Evolutionary conservation across 2,888 invertebrate species (phyloP), one percentile per base, ranked within the genome.

Genomic region (Pocota personata): DNA sequence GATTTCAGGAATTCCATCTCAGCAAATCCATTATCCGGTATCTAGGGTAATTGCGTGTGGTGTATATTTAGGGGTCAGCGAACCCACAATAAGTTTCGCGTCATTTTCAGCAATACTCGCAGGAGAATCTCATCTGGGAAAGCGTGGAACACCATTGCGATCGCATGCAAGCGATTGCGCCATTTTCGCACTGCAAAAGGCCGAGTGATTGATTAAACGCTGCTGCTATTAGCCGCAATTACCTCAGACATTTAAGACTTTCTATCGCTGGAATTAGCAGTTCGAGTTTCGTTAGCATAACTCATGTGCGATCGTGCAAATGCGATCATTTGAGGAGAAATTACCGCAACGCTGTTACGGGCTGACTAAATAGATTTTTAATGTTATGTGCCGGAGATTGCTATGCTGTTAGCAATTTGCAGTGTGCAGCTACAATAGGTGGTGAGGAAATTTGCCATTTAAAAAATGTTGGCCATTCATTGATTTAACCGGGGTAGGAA

Each of bases 271-370:
- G 76, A 77, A 86, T 82, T 62, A 82, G 76, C 71, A 76, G 76
- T 77, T 76, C 76, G 69, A 66, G 71, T 86, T 82, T 66, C 82
- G 69, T 76, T 80, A 55, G 80, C 80, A 80, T 76, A 71, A 86
- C 84, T 86, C 80, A 86, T 80, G 67, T 75, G 67, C 79, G 84
- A 84, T 84, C 84, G 84, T 84, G 79, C 84, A 80, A 84, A 86
- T 80, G 84, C 84, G 84, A 86, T 86, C 84, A 66, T 80, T 76
- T 86, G 71, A n/a, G 71, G 66, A 64, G 80, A 86, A 86, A 76
- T 71, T 80, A 80, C 64, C 16, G 24, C 48, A 19, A 60, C 60
- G 55, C 78, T 67, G 66, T 73, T 72, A 64, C 73, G 57, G 64
- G 6, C 69, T 64, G 83, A 32, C 79, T 79, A 84, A 84, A 84